These are phyloP conservation scores for Mormoops blainvillei DNA, from an alignment of 2,113 vertebrate genomes.

Conservation along the genomic window DNA sequence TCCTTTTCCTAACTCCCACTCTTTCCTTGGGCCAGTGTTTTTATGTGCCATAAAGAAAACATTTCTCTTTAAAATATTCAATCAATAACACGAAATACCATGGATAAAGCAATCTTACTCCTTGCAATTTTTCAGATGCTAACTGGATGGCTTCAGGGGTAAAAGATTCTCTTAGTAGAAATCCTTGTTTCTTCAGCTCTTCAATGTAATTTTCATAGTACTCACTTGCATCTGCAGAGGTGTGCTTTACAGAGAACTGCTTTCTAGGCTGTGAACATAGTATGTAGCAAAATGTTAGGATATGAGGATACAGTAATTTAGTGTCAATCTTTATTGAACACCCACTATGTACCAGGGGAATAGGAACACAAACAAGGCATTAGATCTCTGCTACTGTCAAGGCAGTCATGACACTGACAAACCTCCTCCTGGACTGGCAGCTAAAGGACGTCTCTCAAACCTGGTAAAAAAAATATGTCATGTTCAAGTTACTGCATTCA, in stretches of 20 bases:
- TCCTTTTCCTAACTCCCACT: not conserved
- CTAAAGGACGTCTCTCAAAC: not conserved
- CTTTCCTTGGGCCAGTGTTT: not conserved
- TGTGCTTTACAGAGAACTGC: slow-evolving; percentile 69
- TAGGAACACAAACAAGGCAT: not conserved
- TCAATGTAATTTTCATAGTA: slow-evolving; percentile 75
- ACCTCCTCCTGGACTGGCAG: too few relatives aligned
- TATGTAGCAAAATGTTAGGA: not conserved
- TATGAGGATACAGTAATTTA: not conserved
- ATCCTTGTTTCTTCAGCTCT: slow-evolving; percentile 67
- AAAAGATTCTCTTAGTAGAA: slow-evolving; percentile 63
- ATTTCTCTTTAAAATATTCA: not conserved
- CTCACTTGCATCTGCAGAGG: slow-evolving; percentile 82
- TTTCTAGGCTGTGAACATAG: slow-evolving; percentile 66
- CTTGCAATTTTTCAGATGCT: slow-evolving; percentile 82
- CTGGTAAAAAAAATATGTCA: not conserved
- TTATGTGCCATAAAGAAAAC: not conserved
- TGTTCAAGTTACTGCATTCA: not conserved
- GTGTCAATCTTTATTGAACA: not conserved
- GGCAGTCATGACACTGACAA: too few relatives aligned
- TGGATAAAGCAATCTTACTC: slow-evolving; percentile 73
- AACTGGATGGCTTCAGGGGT: slow-evolving; percentile 70
- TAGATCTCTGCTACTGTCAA: not conserved
- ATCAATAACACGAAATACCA: not conserved
- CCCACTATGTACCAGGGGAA: not conserved